These are phyloP conservation scores for Gopherus flavomarginatus DNA, from an alignment of 2,113 vertebrate genomes.

Conservation along the genomic window DNA sequence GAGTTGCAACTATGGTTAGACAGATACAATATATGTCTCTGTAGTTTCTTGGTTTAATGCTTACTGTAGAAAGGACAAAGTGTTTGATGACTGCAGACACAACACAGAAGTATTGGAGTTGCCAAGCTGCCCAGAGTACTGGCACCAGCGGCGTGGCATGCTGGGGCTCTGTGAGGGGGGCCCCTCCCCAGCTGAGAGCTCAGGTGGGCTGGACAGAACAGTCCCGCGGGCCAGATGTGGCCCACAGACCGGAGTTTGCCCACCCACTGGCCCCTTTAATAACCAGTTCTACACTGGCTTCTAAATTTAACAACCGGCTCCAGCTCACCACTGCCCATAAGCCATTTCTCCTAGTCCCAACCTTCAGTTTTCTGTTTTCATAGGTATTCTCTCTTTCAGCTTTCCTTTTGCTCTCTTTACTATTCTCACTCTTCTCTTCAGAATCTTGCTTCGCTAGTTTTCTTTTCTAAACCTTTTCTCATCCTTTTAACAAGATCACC, in stretches of 20 bases:
- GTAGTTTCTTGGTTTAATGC: background rate
- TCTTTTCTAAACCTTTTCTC: background rate
- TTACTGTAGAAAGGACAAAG: background rate
- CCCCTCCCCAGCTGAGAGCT: too few species aligned
- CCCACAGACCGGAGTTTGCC: too few species aligned
- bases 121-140: too few species aligned
- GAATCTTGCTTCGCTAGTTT: background rate
- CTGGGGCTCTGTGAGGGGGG: too few species aligned
- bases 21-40: rapidly evolving
- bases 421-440: background rate
- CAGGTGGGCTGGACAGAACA: too few species aligned
- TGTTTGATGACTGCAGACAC: background rate
- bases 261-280: too few species aligned
- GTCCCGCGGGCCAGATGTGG: too few species aligned
- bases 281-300: too few species aligned
- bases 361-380: background rate
- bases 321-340: background rate
- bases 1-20: background rate
- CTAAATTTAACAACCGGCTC: too few species aligned
- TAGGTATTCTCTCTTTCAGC: background rate
- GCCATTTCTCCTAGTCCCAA: background rate
- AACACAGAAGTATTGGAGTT: background rate
- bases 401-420: background rate
- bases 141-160: too few species aligned
- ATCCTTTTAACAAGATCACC: background rate